Percentiles rank a stretch among this genome's conserved stretches.
phyloP scores from a whole-genome alignment of 2,888 invertebrate genomes.

The Melinaea menophilus region DNA sequence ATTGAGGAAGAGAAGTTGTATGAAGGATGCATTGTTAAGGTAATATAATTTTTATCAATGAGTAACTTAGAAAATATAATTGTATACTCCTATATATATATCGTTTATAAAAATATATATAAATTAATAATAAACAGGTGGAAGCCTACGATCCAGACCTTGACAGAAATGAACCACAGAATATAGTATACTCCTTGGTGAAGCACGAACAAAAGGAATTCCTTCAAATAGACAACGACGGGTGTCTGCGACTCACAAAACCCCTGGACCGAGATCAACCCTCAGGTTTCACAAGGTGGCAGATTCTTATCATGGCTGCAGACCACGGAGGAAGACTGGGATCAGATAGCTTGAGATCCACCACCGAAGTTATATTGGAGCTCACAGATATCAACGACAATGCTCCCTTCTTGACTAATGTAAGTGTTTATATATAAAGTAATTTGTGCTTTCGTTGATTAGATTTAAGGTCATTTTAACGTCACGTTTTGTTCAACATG shows the following conservation, averaged over 20 bases:
- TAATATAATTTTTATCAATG: conserved; percentile 43
- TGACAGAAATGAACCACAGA: conserved; percentile 84
- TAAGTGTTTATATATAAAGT: conserved; percentile 53
- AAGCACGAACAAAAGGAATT: conserved; percentile 84
- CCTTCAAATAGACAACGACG: conserved; percentile 84
- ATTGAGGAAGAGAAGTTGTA: conserved; percentile 86
- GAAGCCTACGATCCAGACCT: conserved; percentile 93
- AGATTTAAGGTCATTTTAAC: not conserved
- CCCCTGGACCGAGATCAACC: conserved; percentile 94
- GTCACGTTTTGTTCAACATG: not conserved
- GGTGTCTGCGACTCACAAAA: conserved; percentile 85
- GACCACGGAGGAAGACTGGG: conserved; percentile 83
- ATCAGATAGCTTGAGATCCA: conserved; percentile 79
- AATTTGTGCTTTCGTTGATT: not conserved
- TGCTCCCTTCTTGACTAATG: conserved; percentile 90
- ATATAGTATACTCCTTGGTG: conserved; percentile 86
- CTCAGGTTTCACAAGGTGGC: conserved; percentile 88
- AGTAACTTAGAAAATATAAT: conserved; percentile 6
- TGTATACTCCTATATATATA: too few relatives aligned
- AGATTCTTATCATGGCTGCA: conserved; percentile 84
- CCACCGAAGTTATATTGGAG: conserved; percentile 82
- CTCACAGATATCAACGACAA: conserved; percentile 95
- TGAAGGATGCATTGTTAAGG: conserved; percentile 83
- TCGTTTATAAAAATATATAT: not conserved
- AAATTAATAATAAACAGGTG: conserved; percentile 56